Base-by-base conservation (phyloP, 2,888 invertebrate species). In the Cyrtodaria siliqua region DNA sequence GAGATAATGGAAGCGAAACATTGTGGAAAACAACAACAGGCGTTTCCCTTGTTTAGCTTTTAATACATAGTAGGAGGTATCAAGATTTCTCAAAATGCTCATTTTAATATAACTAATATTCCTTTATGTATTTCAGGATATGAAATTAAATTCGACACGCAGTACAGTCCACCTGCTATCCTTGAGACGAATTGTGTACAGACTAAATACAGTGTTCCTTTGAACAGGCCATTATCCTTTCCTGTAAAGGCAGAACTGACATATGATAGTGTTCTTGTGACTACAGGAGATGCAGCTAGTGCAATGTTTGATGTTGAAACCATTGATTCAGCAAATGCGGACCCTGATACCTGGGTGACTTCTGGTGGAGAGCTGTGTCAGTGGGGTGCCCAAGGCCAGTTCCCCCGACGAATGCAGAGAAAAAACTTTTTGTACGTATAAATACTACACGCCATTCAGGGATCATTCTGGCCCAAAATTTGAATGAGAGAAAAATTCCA, bases 381-480 rank as follows among this genome's bases (percentile, higher is more conserved):
- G n/a, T 72, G 71, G 71, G 71, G 71, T 29, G 33, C 24, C 18
- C 50, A 64, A 20, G 71, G 63, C 9, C 33, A 49, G 2, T 40
- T 72, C 23, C 71, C 71, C n/a, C 23, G 33, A 18, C 29, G 71
- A 52, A 49, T 72, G 38, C 71, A 64, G 40, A 72, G 60, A 44
- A 72, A 72, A 50, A 59, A 26, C 24, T 72, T 59, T 47, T 59
- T 23, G 71, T 72, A 60, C 40, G 69, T 53, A n/a, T n/a, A n/a
- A n/a, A n/a, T n/a, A n/a, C n/a, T n/a, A n/a, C n/a, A n/a, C n/a
- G n/a, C n/a, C n/a, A n/a, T n/a, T n/a, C n/a, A n/a, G n/a, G n/a
- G n/a, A n/a, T n/a, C n/a, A n/a, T n/a, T n/a, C n/a, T n/a, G n/a
- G n/a, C n/a, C n/a, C n/a, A n/a, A n/a, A n/a, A n/a, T n/a, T n/a